Base-by-base conservation (phyloP, 2,797 vertebrate species). In the Syngnathus acus region DNA sequence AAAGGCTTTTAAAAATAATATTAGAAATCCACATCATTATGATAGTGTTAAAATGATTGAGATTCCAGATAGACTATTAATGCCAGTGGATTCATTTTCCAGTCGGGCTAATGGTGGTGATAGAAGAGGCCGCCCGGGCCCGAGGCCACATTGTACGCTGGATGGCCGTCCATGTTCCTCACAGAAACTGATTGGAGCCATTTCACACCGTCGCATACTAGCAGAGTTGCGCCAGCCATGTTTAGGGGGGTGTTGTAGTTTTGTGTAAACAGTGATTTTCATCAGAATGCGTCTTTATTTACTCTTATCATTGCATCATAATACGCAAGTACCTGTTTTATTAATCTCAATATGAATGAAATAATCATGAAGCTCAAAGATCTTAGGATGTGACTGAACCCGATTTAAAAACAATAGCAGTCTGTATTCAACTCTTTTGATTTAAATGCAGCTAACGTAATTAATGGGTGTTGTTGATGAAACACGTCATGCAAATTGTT, bases 31-130 rank as follows among this genome's bases (percentile, higher is more conserved):
- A 84, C 72, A 82, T 84, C 81, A 88, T 90, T 87, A 88, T 84
- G 81, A 80, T 76, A 70, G 81, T 82, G 84, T 88, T 89, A 87
- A 87, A 83, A 88, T 89, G 87, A 91, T 89, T 84, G 82, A 89
- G 85, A 32, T 32, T 32, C 32, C 32, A 32, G 32, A 87, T 84
- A 80, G 81, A 85, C 81, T 84, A 76, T 84, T 87, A 87, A 86
- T 82, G 83, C 82, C 82, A 84, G 67, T 82, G 74, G 79, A 88
- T 84, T 87, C 66, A 86, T 90, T 90, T 87, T 82, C 78, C 77
- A 86, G 81, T 79, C 87, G 77, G 84, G 75, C 84, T 89, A 88
- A 89, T 89, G 80, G 86, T 66, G 67, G 77, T 85, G 80, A 81
- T 81, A 75, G 84, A 89, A 87, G 72, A 83, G 80, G 72, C 78